A percentile compares a stretch with the other conserved stretches of the same genome.
These are phyloP conservation scores for Hemicrepidius hirtus DNA, from an alignment of 2,888 invertebrate genomes.

Conservation along the genomic window DNA sequence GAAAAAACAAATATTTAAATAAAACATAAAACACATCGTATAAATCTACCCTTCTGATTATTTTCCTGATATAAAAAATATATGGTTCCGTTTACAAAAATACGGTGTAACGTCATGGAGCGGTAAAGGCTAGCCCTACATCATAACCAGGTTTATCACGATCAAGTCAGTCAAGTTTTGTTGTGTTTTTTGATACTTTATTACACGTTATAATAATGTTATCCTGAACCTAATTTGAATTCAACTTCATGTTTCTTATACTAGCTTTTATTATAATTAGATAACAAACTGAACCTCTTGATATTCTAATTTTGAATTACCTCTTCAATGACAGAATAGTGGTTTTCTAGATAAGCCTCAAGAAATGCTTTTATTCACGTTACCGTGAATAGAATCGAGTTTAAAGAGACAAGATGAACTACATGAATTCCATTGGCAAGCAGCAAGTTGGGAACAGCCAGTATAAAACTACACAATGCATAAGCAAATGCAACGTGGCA, in stretches of 20 bases:
- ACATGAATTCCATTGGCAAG: constrained; percentile 22
- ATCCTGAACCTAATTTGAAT: not conserved
- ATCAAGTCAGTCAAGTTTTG: constrained; percentile 30
- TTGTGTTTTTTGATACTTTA: constrained; percentile 20
- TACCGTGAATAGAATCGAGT: not conserved
- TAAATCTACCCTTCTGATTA: constrained; percentile 51
- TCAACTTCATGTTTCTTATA: not conserved
- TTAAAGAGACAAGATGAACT: constrained; percentile 26
- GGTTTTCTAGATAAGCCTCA: not conserved
- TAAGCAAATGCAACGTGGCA: constrained; percentile 34
- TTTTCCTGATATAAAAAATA: constrained; percentile 50
- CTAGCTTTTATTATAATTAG: constrained; percentile 1
- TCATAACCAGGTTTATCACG: constrained; percentile 43
- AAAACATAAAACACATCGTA: constrained; percentile 51
- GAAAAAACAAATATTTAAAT: constrained; percentile 50
- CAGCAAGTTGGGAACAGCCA: constrained; percentile 24
- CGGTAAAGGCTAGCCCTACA: constrained; percentile 31
- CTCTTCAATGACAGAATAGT: not conserved
- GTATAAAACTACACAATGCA: constrained; percentile 35
- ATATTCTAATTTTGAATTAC: not conserved
- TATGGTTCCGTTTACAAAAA: constrained; percentile 49
- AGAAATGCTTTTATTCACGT: not conserved
- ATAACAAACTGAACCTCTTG: too few species aligned
- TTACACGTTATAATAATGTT: not conserved
- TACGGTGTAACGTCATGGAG: constrained; percentile 34